A percentile compares a stretch with the other conserved stretches of the same genome.
Evolutionary conservation across 2,797 vertebrate genomes (phyloP).

Genomic region (Bovichtus variegatus): DNA sequence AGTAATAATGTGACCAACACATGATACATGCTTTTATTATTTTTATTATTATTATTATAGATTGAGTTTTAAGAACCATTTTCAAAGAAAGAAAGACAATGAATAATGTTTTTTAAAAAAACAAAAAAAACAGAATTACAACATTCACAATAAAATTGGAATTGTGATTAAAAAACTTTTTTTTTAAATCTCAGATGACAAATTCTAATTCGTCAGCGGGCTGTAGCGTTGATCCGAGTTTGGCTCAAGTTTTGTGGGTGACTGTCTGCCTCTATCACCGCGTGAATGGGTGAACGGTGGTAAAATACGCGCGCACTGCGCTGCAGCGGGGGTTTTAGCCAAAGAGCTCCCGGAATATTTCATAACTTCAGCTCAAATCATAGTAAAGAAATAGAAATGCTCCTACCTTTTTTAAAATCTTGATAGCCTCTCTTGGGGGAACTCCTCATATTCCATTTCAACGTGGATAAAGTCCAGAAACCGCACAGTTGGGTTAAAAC

Average conservation of each 20-base stretch:
- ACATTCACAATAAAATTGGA: too few relatives aligned
- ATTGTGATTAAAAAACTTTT: too few relatives aligned
- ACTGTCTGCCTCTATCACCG: background rate
- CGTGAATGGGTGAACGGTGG: background rate
- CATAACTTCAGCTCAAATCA: background rate
- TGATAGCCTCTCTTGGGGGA: background rate
- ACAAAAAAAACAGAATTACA: background rate
- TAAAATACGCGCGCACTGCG: background rate
- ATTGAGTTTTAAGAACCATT: background rate
- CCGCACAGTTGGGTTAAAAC: background rate
- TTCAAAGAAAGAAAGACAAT: background rate
- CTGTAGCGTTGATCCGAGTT: background rate
- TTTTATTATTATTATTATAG: too few relatives aligned
- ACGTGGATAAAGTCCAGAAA: background rate
- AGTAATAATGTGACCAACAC: background rate
- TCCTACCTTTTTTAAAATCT: constrained; percentile 67
- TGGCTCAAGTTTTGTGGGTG: background rate
- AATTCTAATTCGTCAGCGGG: background rate
- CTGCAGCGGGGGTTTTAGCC: background rate
- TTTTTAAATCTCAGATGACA: background rate
- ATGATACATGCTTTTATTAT: background rate
- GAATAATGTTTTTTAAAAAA: background rate
- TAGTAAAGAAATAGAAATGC: background rate
- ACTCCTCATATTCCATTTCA: constrained; percentile 50
- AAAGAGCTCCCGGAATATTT: constrained; percentile 8